phyloP scores from a whole-genome alignment of 2,113 vertebrate genomes.

The Syngnathus typhle region DNA sequence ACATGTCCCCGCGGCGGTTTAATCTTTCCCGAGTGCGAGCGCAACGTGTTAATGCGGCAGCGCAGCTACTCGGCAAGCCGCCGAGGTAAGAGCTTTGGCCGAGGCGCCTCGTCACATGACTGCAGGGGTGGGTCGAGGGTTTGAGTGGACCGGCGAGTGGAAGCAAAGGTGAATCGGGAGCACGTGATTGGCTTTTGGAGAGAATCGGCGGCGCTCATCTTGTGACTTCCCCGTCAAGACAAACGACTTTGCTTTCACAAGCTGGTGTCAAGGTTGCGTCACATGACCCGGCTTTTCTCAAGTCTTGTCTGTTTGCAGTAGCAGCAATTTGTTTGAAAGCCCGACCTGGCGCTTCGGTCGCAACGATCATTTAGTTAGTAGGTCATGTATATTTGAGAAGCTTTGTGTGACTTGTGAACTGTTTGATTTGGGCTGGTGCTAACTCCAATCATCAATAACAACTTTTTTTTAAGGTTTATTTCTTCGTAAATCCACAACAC shows the following conservation, averaged over 20 bases:
- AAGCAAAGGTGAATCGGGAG: background rate
- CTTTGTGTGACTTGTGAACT: background rate
- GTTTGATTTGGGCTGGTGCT: background rate
- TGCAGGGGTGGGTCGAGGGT: background rate
- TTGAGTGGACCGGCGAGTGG: background rate
- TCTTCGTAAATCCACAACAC: background rate
- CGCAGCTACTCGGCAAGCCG: background rate
- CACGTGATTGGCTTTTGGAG: background rate
- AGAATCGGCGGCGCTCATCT: background rate
- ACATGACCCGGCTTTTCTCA: background rate
- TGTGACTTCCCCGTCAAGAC: background rate
- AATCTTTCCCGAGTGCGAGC: background rate
- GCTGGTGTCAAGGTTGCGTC: background rate
- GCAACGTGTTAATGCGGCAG: background rate
- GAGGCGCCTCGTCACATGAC: background rate
- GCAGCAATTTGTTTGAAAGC: background rate
- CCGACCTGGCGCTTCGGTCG: too few species aligned
- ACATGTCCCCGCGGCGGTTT: background rate
- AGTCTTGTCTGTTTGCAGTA: background rate
- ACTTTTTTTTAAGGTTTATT: background rate
- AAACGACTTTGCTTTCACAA: slow-evolving; percentile 21
- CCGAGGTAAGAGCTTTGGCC: background rate
- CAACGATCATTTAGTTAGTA: background rate
- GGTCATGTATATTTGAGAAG: background rate
- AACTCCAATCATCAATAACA: background rate